phyloP scores from a whole-genome alignment of 2,113 vertebrate species.

The Calonectris borealis region DNA sequence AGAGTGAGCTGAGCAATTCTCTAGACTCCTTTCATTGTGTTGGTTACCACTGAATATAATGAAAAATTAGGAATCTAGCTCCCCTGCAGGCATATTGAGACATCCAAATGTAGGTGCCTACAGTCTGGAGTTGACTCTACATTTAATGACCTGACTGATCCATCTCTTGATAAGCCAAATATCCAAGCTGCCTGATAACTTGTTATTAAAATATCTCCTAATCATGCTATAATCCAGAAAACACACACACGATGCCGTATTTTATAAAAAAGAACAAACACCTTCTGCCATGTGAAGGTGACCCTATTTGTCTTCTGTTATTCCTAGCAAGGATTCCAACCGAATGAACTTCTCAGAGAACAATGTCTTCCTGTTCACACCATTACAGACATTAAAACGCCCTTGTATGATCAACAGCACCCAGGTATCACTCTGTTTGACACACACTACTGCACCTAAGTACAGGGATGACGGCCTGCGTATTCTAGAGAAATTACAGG shows the following conservation, averaged over 20 bases:
- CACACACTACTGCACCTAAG: not conserved
- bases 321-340: not conserved
- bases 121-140: not conserved
- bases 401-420: not conserved
- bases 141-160: not conserved
- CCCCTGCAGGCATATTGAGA: not conserved
- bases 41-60: not conserved
- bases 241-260: accelerated
- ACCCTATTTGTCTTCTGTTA: not conserved
- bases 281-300: not conserved
- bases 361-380: not conserved
- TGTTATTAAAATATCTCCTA: not conserved
- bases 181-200: not conserved
- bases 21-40: not conserved
- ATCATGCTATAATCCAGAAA: not conserved
- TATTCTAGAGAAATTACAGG: not conserved
- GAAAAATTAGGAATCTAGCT: not conserved
- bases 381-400: not conserved
- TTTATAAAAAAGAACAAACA: not conserved
- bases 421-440: not conserved
- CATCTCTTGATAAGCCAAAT: not conserved
- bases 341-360: not conserved
- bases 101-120: not conserved
- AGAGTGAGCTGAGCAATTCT: not conserved
- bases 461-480: not conserved